phyloP scores from a whole-genome alignment of 2,888 invertebrate species.

The Aspidapion aeneum region DNA sequence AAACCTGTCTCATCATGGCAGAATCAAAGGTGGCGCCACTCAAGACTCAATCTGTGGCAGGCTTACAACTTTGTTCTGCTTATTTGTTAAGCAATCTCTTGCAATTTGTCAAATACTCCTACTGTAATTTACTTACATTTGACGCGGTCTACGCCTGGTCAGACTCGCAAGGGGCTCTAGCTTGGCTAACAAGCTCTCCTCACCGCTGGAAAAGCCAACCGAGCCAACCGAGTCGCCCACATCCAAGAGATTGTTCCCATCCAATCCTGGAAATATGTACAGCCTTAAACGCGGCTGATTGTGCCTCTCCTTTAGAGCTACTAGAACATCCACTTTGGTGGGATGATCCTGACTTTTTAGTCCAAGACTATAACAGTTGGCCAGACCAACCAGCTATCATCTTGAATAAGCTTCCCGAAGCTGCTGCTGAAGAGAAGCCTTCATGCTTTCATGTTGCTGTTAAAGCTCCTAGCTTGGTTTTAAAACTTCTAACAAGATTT shows the following conservation, averaged over 20 bases:
- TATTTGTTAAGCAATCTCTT: background rate
- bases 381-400: conserved; percentile 1
- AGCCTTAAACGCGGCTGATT: background rate
- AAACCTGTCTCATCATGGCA: background rate
- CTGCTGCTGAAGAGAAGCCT: background rate
- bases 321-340: background rate
- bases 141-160: background rate
- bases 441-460: background rate
- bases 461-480: background rate
- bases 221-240: background rate
- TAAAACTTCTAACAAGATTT: background rate
- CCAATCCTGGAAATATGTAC: background rate
- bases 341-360: conserved; percentile 1
- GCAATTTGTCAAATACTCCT: background rate
- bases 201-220: background rate
- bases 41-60: background rate
- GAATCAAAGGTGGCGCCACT: background rate
- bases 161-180: background rate
- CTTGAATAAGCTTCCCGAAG: background rate
- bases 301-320: background rate
- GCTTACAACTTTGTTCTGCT: background rate
- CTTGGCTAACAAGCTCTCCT: background rate
- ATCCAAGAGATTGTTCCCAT: background rate
- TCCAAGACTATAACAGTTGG: background rate
- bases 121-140: background rate